Percentiles rank a stretch among this genome's conserved stretches.
Evolutionary conservation across 2,888 invertebrate species (phyloP).

Genomic region (Drosophila ustulata): DNA sequence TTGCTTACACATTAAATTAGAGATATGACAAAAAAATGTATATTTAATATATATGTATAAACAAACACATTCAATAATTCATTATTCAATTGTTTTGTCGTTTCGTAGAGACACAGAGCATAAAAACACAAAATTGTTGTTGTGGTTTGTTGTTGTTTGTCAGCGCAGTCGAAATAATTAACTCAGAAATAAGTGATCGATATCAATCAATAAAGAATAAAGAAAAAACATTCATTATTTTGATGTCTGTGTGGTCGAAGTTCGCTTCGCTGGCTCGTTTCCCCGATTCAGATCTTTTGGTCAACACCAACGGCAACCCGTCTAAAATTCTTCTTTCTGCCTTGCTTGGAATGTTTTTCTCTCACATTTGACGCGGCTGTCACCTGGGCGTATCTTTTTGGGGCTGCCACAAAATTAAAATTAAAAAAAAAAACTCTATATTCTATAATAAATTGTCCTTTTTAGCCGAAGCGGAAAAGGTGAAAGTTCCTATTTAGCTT

Average conservation of each 20-base stretch:
- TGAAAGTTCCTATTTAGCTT: constrained; percentile 38
- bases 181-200: constrained; percentile 4
- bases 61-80: constrained; percentile 37
- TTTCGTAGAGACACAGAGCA: constrained; percentile 68
- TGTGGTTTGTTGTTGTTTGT: constrained; percentile 14
- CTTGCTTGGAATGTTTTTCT: constrained; percentile 56
- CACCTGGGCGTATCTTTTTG: constrained; percentile 40
- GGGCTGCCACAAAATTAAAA: constrained; percentile 20
- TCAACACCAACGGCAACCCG: constrained; percentile 8
- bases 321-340: constrained; percentile 11
- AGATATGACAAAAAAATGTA: constrained; percentile 50
- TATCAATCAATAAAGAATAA: constrained; percentile 8
- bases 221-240: background rate
- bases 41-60: constrained; percentile 15
- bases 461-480: constrained; percentile 44
- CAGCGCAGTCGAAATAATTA: constrained; percentile 43
- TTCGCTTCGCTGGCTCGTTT: constrained; percentile 4
- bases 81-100: constrained; percentile 19
- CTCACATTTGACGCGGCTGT: constrained; percentile 40
- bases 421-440: constrained; percentile 23
- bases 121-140: constrained; percentile 31
- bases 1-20: constrained; percentile 67
- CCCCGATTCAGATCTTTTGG: background rate
- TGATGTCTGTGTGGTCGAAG: constrained; percentile 13
- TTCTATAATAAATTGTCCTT: constrained; percentile 12